Evolutionary conservation across 2,888 invertebrate genomes (phyloP).

Genomic region (Digitonthophagus gazella): DNA sequence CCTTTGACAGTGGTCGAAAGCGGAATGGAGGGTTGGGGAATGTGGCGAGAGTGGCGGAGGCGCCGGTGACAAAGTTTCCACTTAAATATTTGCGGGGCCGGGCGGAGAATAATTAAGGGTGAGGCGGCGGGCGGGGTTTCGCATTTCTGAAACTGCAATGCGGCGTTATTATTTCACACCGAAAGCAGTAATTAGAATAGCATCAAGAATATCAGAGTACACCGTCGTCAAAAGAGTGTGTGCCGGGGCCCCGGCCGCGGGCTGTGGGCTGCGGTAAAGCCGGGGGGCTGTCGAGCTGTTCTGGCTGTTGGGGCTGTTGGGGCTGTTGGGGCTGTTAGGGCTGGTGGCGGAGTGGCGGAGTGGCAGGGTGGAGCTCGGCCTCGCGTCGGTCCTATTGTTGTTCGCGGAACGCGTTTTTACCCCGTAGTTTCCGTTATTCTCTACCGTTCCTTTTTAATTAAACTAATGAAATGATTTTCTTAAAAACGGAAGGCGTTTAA

Average conservation of each 20-base stretch:
- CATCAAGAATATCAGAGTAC: slow-evolving; percentile 31
- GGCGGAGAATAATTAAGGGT: slow-evolving; percentile 26
- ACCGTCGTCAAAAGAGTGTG: slow-evolving; percentile 30
- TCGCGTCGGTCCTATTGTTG: neutral
- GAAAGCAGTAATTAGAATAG: slow-evolving; percentile 29
- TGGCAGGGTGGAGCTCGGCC: no score
- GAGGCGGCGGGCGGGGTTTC: slow-evolving; percentile 29
- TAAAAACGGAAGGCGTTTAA: neutral
- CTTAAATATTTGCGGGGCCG: slow-evolving; percentile 28
- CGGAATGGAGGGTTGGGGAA: neutral
- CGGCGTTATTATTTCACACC: slow-evolving; percentile 31
- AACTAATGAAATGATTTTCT: slow-evolving; percentile 16
- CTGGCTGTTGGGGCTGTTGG: neutral
- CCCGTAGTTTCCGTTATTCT: neutral
- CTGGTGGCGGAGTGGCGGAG: no score
- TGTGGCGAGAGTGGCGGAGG: neutral
- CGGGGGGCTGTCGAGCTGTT: neutral
- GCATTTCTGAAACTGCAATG: slow-evolving; percentile 31
- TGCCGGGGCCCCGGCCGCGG: slow-evolving; percentile 20
- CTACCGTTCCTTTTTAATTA: slow-evolving; percentile 10
- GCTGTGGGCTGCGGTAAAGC: neutral
- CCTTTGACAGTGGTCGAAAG: neutral
- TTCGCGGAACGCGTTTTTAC: neutral
- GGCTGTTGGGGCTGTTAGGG: neutral
- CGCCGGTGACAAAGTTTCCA: slow-evolving; percentile 33